Base-by-base conservation (phyloP, 64 coral and sea anemone species). In the Porites australiensis region DNA sequence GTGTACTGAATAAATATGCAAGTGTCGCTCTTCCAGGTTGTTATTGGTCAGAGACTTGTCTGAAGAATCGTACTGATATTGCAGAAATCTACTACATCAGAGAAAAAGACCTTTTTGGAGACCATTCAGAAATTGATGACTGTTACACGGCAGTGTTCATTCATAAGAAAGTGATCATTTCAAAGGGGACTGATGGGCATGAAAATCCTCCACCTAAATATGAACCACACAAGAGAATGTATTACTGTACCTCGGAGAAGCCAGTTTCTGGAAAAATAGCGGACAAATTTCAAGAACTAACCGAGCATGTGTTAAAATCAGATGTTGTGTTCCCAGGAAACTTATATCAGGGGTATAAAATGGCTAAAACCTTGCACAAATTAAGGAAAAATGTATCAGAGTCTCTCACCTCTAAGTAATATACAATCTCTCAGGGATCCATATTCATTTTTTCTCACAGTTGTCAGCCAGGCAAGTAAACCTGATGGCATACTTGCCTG, bases 101-200 rank as follows among this genome's bases (percentile, higher is more conserved):
- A 75, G 95, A 97, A 60, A 89, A 63, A 79, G 92, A 97, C 82
- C 86, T 97, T 21, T 97, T 87, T 72, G 74, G 85, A 74, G 79
- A 74, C 43, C 82, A 89, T 6, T 65, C 88, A 18, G 62, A 93
- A 61, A 91, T 97, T 83, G 95, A 97, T 27, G 80, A 83, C 44
- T 97, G 95, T 70, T 83, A 79, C 54, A 91, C 92, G 20, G 95
- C 95, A 70, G 95, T 97, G 50, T 97, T 97, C 64, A 91, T 97
- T 80, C 95, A 97, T 55, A 97, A 94, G 81, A 97, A 88, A 62
- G 76, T 97, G 12, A 87, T 94, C 4, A 51, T 97, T 64, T 83
- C 88, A 12, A 13, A 62, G 64, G 67, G n/a, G 12, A 87, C 72
- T 22, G 92, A 81, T 54, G 88, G 92, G 0, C 58, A 20, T 6